These are phyloP conservation scores for Geococcyx californianus DNA, from an alignment of 2,113 vertebrate species.

Conservation along the genomic window DNA sequence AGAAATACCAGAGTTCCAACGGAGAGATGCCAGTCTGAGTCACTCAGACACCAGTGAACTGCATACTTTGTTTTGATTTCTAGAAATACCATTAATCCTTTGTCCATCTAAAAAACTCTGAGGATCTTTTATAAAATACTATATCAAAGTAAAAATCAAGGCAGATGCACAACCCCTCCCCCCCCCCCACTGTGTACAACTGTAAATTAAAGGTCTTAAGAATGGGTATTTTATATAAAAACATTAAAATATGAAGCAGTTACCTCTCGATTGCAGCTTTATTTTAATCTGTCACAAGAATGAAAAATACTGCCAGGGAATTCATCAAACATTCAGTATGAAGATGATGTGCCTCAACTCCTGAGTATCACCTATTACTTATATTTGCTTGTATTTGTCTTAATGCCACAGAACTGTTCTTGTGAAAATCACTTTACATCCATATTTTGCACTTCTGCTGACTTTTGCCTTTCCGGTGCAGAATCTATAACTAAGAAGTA, in stretches of 20 bases:
- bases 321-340: not conserved
- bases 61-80: not conserved
- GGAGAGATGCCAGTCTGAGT: not conserved
- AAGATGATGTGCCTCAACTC: not conserved
- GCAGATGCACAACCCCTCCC: not conserved
- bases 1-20: not conserved
- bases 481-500: not conserved
- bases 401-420: not conserved
- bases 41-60: not conserved
- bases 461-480: not conserved
- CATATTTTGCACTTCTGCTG: not conserved
- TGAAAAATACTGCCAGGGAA: not conserved
- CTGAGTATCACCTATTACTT: not conserved
- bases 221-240: not conserved
- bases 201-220: not conserved
- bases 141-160: not conserved
- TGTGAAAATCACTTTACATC: not conserved
- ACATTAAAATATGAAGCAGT: not conserved
- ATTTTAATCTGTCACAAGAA: conserved; percentile 4
- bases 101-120: not conserved
- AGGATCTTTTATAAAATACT: not conserved
- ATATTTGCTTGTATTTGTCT: not conserved
- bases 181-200: not conserved
- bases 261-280: conserved; percentile 2
- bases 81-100: not conserved